These are phyloP conservation scores for Corvus moneduloides DNA, from an alignment of 2,113 vertebrate species.

Conservation along the genomic window DNA sequence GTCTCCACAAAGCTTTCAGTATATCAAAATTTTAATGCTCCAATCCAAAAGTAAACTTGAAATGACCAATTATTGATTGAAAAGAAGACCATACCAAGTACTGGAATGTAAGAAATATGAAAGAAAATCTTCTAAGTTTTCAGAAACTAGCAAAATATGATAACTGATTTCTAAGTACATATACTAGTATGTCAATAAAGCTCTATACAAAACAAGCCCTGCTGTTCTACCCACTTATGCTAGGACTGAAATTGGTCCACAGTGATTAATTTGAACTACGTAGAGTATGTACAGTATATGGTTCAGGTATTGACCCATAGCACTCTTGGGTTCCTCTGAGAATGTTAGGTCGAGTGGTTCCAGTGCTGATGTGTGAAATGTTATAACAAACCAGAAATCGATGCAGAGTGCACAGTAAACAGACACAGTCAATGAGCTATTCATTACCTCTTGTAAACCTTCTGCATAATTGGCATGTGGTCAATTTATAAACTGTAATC, in stretches of 20 bases:
- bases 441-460: constrained; percentile 49
- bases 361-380: constrained; percentile 25
- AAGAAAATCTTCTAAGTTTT: background rate
- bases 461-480: background rate
- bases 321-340: constrained; percentile 19
- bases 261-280: constrained; percentile 36
- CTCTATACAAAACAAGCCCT: background rate
- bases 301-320: background rate
- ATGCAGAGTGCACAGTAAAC: constrained; percentile 11
- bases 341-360: background rate
- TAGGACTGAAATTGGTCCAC: background rate
- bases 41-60: background rate
- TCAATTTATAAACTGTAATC: constrained; percentile 41
- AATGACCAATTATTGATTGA: background rate
- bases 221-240: background rate
- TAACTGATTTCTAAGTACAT: background rate
- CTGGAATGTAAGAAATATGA: background rate
- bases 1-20: background rate
- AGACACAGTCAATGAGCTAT: constrained; percentile 37
- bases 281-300: background rate
- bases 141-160: background rate
- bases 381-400: constrained; percentile 46
- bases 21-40: background rate
- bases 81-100: background rate
- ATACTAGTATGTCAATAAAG: background rate